Base-by-base conservation (phyloP, 2,113 vertebrate species). In the Okapia johnstoni region DNA sequence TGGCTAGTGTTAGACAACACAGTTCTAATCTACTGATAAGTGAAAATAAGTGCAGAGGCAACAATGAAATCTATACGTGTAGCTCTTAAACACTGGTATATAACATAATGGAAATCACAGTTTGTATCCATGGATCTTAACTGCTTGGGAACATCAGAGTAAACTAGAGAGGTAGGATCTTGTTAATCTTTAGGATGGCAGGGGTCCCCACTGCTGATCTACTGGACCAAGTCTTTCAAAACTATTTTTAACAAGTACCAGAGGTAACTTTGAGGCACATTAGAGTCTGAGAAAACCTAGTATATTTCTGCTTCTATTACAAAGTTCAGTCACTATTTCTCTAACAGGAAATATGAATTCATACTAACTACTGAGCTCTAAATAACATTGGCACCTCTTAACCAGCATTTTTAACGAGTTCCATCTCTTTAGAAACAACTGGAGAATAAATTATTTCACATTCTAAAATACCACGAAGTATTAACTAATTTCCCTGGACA, bases 381-480 rank as follows among this genome's bases (percentile, higher is more conserved):
- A 88, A 36, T 86, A 79, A 16, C 46, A 85, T 3, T 80, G 79
- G n/a, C 8, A 93, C 86, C n/a, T 93, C 50, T 88, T 84, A 85
- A 76, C 43, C 36, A 43, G 84, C 48, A 43, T 63, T 63, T 46
- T 63, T n/a, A 58, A 23, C 58, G 36, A 63, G 2, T 15, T 43
- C 70, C 30, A 92, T 76, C 94, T 90, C 58, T 90, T 84, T 76
- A 40, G 84, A 96, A 96, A 50, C 2, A 28, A 94, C 50, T 61
- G 55, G 48, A 85, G 88, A 92, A 93, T 50, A 92, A 88, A 85
- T 92, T 93, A 50, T 48, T 93, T 90, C 79, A 86, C 73, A 88
- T 88, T 94, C 50, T 90, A 90, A 89, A 93, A 73, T 36, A 93
- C 86, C 46, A 90, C 33, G 26, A 87, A 85, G 8, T 28, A 90